Percentiles rank a stretch among this genome's conserved stretches.
Evolutionary conservation across 1,140 invertebrate genomes (phyloP).

Genomic region (Xylocopa sonorina): DNA sequence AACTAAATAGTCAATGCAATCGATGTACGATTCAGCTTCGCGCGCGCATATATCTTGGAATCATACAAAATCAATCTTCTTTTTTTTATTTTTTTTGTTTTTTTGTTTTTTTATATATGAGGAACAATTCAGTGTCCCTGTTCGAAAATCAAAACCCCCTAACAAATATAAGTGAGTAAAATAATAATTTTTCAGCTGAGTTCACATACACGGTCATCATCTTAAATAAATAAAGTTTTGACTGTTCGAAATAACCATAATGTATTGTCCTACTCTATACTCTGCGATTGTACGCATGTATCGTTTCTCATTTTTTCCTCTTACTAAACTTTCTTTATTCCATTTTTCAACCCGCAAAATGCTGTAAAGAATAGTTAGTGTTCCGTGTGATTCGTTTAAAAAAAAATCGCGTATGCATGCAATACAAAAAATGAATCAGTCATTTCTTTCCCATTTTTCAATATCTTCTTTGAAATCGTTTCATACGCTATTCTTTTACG

Average conservation of each 20-base stretch:
- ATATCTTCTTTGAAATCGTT: slow-evolving; percentile 7
- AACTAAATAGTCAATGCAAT: slow-evolving; percentile 40
- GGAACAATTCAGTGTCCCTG: slow-evolving; percentile 32
- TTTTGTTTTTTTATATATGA: background rate
- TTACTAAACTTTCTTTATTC: background rate
- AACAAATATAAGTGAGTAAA: slow-evolving; percentile 68
- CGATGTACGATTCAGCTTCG: slow-evolving; percentile 50
- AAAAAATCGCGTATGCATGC: slow-evolving; percentile 24
- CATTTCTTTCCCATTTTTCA: background rate
- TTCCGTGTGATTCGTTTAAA: background rate
- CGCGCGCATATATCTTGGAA: slow-evolving; percentile 32
- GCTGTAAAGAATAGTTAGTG: background rate
- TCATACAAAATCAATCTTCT: slow-evolving; percentile 40
- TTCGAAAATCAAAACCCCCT: slow-evolving; percentile 67
- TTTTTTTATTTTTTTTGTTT: background rate
- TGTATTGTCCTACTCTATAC: slow-evolving; percentile 66
- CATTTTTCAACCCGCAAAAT: slow-evolving; percentile 4
- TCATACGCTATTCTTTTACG: background rate
- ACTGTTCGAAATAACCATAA: slow-evolving; percentile 59
- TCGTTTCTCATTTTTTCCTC: background rate
- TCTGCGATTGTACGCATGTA: slow-evolving; percentile 37
- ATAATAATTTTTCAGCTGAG: slow-evolving; percentile 50
- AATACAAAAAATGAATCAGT: slow-evolving; percentile 26
- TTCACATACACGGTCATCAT: slow-evolving; percentile 60
- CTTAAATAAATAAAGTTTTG: slow-evolving; percentile 62